A percentile compares a stretch with the other conserved stretches of the same genome.
phyloP scores from a whole-genome alignment of 1,140 invertebrate genomes.

The Drosophila kikkawai region DNA sequence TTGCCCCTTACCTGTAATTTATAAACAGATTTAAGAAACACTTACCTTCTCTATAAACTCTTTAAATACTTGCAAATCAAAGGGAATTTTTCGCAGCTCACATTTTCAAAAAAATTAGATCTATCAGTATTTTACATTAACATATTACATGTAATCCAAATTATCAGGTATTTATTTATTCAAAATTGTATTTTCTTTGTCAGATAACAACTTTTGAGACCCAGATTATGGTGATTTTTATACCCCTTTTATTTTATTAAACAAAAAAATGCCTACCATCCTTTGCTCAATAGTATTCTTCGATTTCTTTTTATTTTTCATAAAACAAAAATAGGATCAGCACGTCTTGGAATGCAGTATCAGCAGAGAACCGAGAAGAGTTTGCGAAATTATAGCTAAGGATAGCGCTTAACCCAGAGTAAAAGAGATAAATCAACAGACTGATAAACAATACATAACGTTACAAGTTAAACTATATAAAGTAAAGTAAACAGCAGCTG shows the following conservation, averaged over 20 bases:
- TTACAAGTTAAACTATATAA: constrained; percentile 76
- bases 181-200: not conserved
- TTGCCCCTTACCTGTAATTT: not conserved
- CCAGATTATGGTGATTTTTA: not conserved
- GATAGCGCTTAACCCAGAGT: constrained; percentile 64
- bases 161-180: not conserved
- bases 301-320: constrained; percentile 18
- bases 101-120: not conserved
- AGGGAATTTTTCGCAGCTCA: not conserved
- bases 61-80: too few species aligned
- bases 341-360: constrained; percentile 53
- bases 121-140: not conserved
- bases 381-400: constrained; percentile 77
- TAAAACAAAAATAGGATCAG: constrained; percentile 61
- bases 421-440: constrained; percentile 84
- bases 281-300: constrained; percentile 30
- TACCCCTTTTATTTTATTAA: too few species aligned
- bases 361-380: constrained; percentile 49
- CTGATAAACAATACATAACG: constrained; percentile 84
- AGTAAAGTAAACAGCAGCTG: constrained; percentile 73
- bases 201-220: too few species aligned
- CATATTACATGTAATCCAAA: too few species aligned
- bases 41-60: too few species aligned
- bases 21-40: too few species aligned
- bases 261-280: not conserved